Conservation (phyloP, 2,888 invertebrate genomes). For the Hecatera dysodea region DNA sequence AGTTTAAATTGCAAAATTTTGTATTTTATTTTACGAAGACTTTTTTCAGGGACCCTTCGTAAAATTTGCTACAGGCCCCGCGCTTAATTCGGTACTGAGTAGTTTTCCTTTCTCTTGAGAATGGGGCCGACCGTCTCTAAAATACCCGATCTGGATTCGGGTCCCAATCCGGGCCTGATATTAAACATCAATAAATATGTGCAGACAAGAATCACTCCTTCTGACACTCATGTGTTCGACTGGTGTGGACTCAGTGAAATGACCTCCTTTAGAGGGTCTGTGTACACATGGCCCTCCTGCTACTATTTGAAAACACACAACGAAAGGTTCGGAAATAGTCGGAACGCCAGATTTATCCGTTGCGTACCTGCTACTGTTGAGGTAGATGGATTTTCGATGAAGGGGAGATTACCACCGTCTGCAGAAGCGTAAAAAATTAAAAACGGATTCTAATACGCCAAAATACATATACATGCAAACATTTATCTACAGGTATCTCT, state of each 20-base stretch:
- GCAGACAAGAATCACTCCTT: conserved; percentile 47
- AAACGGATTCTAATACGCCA: not conserved
- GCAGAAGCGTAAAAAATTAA: not conserved
- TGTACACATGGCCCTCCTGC: conserved; percentile 37
- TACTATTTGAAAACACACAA: conserved; percentile 50
- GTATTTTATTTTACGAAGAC: no score
- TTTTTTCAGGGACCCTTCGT: no score
- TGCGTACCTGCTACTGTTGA: not conserved
- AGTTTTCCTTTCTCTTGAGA: no score
- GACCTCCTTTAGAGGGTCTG: conserved; percentile 48
- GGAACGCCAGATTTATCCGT: conserved; percentile 13
- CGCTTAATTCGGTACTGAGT: no score
- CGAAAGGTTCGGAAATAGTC: conserved; percentile 4
- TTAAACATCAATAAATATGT: conserved; percentile 56
- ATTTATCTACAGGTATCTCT: not conserved
- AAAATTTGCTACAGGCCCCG: no score
- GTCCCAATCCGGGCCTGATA: no score
- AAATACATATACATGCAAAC: no score
- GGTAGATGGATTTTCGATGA: not conserved
- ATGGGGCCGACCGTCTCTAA: no score
- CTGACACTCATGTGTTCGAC: no score
- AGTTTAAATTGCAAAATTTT: no score
- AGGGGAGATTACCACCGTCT: not conserved
- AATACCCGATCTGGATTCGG: no score
- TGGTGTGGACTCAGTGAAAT: conserved; percentile 53